These are phyloP conservation scores for Colinus virginianus DNA, from an alignment of 2,113 vertebrate species.

Conservation along the genomic window DNA sequence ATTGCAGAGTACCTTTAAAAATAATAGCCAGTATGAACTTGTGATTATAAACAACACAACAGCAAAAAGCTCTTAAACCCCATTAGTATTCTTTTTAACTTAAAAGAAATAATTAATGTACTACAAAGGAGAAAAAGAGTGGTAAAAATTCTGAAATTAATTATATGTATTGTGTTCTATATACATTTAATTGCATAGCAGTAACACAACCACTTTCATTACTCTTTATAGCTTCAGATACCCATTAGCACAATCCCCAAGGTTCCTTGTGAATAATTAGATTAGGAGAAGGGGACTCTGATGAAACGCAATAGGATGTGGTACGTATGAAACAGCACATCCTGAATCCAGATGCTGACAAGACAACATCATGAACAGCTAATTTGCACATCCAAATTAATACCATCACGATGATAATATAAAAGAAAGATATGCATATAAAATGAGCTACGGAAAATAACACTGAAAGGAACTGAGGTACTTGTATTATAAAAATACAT, in stretches of 20 bases:
- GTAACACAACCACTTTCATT: slow-evolving; percentile 65
- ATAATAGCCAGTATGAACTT: not conserved
- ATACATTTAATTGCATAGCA: slow-evolving; percentile 50
- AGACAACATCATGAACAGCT: slow-evolving; percentile 71
- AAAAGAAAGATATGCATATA: slow-evolving; percentile 47
- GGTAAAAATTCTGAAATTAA: slow-evolving; percentile 55
- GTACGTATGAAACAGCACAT: slow-evolving; percentile 57
- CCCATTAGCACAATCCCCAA: slow-evolving; percentile 68
- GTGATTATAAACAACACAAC: not conserved
- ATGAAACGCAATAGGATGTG: slow-evolving; percentile 21
- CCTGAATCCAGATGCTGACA: slow-evolving; percentile 75
- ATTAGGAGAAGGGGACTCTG: slow-evolving; percentile 30
- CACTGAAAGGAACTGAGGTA: not conserved
- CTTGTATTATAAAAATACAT: not conserved
- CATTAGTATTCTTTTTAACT: slow-evolving; percentile 20
- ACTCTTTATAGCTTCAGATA: slow-evolving; percentile 68
- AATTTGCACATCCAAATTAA: slow-evolving; percentile 74
- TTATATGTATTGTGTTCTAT: slow-evolving; percentile 35
- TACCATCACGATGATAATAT: slow-evolving; percentile 29
- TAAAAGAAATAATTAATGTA: slow-evolving; percentile 4
- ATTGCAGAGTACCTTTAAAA: slow-evolving; percentile 7
- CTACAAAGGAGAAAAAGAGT: not conserved
- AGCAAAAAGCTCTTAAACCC: not conserved
- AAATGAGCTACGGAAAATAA: slow-evolving; percentile 19
- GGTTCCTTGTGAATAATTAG: slow-evolving; percentile 66